These are phyloP conservation scores for Borostomias antarcticus DNA, from an alignment of 2,797 vertebrate species.

Conservation along the genomic window DNA sequence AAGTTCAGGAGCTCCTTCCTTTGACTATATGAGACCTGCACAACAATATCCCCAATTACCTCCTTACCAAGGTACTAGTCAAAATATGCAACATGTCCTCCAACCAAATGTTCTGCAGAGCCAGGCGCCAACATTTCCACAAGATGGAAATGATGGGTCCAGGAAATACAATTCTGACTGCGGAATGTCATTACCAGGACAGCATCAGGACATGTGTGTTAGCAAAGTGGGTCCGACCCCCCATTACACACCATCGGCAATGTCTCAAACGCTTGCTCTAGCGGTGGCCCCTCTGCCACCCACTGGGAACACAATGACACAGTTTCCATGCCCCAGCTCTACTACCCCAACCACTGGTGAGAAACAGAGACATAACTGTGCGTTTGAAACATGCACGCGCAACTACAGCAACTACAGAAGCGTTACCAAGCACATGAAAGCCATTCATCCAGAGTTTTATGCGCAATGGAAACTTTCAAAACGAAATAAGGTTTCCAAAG, in stretches of 20 bases:
- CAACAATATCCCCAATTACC: slow-evolving; percentile 48
- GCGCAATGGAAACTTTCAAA: slow-evolving; percentile 86
- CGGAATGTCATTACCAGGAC: slow-evolving; percentile 30
- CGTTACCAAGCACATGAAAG: slow-evolving; percentile 95
- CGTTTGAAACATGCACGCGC: slow-evolving; percentile 86
- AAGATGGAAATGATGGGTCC: slow-evolving; percentile 44
- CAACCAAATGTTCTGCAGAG: slow-evolving; percentile 44
- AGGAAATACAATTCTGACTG: slow-evolving; percentile 44
- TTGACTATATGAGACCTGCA: slow-evolving; percentile 39
- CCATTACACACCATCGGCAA: slow-evolving; percentile 40
- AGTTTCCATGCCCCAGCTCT: slow-evolving; percentile 23
- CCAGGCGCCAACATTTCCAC: slow-evolving; percentile 50
- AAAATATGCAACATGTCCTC: slow-evolving; percentile 41
- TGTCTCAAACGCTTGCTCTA: slow-evolving; percentile 61
- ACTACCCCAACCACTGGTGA: slow-evolving; percentile 37
- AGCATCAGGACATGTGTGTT: slow-evolving; percentile 42
- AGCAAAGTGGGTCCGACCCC: slow-evolving; percentile 37
- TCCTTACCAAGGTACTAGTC: slow-evolving; percentile 56
- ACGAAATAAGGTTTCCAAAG: slow-evolving; percentile 78
- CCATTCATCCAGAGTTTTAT: slow-evolving; percentile 90
- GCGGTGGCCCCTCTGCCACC: slow-evolving; percentile 48
- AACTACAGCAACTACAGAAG: slow-evolving; percentile 91
- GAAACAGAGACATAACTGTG: slow-evolving; percentile 85
- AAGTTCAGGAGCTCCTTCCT: slow-evolving; percentile 33
- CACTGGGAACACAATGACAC: slow-evolving; percentile 39